These are phyloP conservation scores for Oryzias celebensis DNA, from an alignment of 2,113 vertebrate genomes.

Conservation along the genomic window DNA sequence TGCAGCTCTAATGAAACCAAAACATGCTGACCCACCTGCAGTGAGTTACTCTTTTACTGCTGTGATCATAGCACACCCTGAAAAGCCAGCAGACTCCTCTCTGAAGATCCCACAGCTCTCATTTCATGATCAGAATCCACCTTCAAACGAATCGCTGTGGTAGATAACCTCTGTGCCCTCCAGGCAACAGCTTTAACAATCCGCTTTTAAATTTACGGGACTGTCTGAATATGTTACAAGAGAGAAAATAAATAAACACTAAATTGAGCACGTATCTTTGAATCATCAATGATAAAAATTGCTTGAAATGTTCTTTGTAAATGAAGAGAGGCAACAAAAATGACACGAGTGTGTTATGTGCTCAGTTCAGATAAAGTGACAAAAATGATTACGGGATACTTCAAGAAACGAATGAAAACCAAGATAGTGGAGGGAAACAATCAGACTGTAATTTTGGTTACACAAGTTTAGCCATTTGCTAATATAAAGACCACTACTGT, in stretches of 20 bases:
- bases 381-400: constrained; percentile 31
- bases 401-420: constrained; percentile 15
- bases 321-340: constrained; percentile 58
- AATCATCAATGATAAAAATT: constrained; percentile 66
- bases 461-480: constrained; percentile 33
- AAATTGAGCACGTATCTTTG: constrained; percentile 51
- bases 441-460: constrained; percentile 33
- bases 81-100: constrained; percentile 27
- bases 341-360: constrained; percentile 54
- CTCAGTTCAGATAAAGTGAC: constrained; percentile 32
- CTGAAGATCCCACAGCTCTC: constrained; percentile 25
- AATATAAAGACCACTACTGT: constrained; percentile 34
- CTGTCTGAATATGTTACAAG: constrained; percentile 34
- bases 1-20: constrained; percentile 52
- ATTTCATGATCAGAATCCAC: constrained; percentile 44
- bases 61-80: constrained; percentile 21
- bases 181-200: constrained; percentile 40
- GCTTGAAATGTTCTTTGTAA: constrained; percentile 69
- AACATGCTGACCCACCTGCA: constrained; percentile 44
- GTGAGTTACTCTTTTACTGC: constrained; percentile 21
- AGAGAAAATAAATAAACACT: constrained; percentile 46
- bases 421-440: constrained; percentile 30
- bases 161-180: constrained; percentile 50
- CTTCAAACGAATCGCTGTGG: constrained; percentile 46
- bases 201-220: constrained; percentile 55